These are phyloP conservation scores for Melanocharis versteri DNA, from an alignment of 2,113 vertebrate genomes.

Conservation along the genomic window DNA sequence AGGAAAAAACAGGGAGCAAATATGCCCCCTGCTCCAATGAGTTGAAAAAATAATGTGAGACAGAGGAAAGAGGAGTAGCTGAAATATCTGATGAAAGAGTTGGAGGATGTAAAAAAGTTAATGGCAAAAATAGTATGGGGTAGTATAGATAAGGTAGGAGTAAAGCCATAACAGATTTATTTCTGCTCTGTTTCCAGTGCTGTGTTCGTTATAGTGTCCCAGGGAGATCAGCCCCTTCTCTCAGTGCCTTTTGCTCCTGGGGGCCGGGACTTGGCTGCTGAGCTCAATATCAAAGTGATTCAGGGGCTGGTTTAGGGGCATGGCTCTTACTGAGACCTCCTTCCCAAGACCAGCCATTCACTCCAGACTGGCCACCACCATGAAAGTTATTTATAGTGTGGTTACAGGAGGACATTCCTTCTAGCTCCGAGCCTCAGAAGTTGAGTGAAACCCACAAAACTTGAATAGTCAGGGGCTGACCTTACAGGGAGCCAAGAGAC, in stretches of 20 bases:
- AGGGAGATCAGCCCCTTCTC: background rate
- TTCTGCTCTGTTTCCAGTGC: background rate
- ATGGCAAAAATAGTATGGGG: background rate
- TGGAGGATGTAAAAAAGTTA: background rate
- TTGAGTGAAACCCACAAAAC: slow-evolving; percentile 5
- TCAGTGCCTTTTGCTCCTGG: background rate
- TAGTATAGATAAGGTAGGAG: background rate
- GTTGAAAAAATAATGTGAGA: background rate
- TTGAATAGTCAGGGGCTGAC: slow-evolving; percentile 31
- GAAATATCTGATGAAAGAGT: background rate
- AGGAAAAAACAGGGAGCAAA: background rate
- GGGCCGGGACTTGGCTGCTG: background rate
- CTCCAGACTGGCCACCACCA: slow-evolving; percentile 1
- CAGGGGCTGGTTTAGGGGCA: background rate
- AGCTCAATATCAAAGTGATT: accelerated
- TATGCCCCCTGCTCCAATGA: background rate
- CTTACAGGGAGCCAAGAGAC: background rate
- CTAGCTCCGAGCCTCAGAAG: background rate
- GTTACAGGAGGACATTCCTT: slow-evolving; percentile 40
- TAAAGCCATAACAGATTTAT: background rate
- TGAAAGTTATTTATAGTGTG: slow-evolving; percentile 40
- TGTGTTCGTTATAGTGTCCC: background rate
- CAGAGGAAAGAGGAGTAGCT: background rate
- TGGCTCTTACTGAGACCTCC: background rate
- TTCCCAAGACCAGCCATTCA: background rate